Percentiles rank a stretch among this genome's conserved stretches.
Evolutionary conservation across 2,797 vertebrate species (phyloP).

Genomic region (Tangara arthus): DNA sequence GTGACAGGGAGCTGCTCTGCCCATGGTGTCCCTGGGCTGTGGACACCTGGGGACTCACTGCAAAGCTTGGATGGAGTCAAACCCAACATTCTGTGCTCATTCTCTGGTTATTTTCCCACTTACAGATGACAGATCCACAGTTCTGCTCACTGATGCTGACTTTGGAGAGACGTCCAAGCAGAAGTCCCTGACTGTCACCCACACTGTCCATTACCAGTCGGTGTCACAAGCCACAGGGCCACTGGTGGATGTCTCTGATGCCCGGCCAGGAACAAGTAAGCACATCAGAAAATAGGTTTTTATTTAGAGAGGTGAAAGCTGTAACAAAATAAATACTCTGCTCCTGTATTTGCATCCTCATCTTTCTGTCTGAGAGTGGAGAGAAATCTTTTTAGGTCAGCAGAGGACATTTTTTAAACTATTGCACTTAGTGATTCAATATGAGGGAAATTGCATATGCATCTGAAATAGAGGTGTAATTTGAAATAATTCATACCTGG

Average conservation of each 20-base stretch:
- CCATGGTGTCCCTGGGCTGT: fast-evolving
- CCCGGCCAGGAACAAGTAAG: conserved; percentile 98
- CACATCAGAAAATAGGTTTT: neutral
- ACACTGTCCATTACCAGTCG: conserved; percentile 98
- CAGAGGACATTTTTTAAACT: neutral
- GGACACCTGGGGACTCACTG: fast-evolving
- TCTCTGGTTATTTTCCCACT: neutral
- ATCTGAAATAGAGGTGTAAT: conserved; percentile 12
- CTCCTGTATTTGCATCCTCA: neutral
- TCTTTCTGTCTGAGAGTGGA: neutral
- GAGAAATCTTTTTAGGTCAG: neutral
- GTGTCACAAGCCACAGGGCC: conserved; percentile 97
- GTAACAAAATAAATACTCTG: neutral
- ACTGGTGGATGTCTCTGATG: conserved; percentile 97
- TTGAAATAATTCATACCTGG: conserved; percentile 24
- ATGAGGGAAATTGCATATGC: neutral
- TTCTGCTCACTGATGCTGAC: conserved; percentile 95
- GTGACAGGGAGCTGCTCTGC: neutral
- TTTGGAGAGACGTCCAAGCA: conserved; percentile 96
- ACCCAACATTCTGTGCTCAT: neutral
- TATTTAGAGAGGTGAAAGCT: neutral
- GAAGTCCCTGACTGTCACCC: conserved; percentile 97
- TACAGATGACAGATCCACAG: conserved; percentile 94
- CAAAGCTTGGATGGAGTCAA: neutral
- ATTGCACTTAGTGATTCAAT: neutral